Evolutionary conservation across 2,113 vertebrate species (phyloP).

Genomic region (Anguilla japonica): DNA sequence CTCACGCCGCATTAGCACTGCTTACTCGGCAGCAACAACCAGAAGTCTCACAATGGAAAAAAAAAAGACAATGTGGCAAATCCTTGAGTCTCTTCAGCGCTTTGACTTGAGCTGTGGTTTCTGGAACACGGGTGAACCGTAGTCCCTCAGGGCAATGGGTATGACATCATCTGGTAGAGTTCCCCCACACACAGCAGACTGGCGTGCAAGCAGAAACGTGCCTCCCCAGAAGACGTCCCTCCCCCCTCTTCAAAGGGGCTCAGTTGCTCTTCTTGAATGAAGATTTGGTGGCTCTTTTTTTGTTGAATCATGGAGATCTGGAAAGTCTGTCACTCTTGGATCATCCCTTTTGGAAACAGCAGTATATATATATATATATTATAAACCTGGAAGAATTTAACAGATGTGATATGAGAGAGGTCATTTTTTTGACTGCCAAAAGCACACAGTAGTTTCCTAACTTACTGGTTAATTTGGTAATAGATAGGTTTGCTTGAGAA

Average conservation of each 20-base stretch:
- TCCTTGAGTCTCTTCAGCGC: not conserved
- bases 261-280: not conserved
- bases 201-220: not conserved
- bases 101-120: not conserved
- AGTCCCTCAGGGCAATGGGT: not conserved
- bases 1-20: not conserved
- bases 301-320: not conserved
- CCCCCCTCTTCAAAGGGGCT: not conserved
- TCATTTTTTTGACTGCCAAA: not conserved
- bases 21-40: not conserved
- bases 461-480: no score
- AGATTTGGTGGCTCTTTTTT: not conserved
- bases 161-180: slow-evolving; percentile 1
- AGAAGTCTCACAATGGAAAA: slow-evolving; percentile 20
- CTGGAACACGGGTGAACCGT: not conserved
- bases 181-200: not conserved
- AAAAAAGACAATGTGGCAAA: not conserved
- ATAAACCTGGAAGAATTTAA: not conserved
- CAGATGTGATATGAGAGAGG: not conserved
- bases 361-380: not conserved
- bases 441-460: not conserved
- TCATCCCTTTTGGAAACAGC: not conserved
- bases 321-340: not conserved
- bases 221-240: not conserved
- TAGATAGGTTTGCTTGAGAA: no score